A percentile compares a stretch with the other conserved stretches of the same genome.
Conservation (phyloP, 23 tunicate genomes). For the Aplidium turbinatum region DNA sequence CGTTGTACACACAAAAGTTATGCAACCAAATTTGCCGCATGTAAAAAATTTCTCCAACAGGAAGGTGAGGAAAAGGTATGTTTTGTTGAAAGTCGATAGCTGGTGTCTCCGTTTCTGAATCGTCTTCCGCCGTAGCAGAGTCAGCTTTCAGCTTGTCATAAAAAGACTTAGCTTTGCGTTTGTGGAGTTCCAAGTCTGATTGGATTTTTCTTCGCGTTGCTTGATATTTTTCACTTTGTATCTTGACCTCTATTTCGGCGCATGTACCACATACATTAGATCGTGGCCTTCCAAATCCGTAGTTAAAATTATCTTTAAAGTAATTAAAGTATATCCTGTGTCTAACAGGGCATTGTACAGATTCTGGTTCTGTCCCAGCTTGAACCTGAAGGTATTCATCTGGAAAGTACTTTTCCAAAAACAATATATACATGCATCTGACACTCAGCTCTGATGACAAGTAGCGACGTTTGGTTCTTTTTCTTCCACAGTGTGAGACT, state of each 20-base stretch:
- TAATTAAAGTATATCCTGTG: constrained; percentile 3
- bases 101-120: background rate
- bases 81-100: constrained; percentile 5
- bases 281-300: constrained; percentile 8
- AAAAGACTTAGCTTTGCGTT: constrained; percentile 7
- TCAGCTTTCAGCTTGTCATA: background rate
- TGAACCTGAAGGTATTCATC: constrained; percentile 1
- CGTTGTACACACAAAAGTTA: no score
- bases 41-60: no score
- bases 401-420: constrained; percentile 10
- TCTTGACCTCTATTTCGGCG: constrained; percentile 6
- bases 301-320: background rate
- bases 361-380: constrained; percentile 15
- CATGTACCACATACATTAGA: background rate
- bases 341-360: constrained; percentile 12
- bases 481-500: background rate
- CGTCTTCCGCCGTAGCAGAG: background rate
- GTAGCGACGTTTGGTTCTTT: background rate
- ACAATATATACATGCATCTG: constrained; percentile 6
- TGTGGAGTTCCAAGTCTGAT: background rate
- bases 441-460: constrained; percentile 11
- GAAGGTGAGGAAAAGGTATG: no score
- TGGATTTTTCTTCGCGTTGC: background rate
- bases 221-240: background rate
- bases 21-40: no score